Conservation (phyloP, 2,797 vertebrate genomes). For the Cossypha dichroa region DNA sequence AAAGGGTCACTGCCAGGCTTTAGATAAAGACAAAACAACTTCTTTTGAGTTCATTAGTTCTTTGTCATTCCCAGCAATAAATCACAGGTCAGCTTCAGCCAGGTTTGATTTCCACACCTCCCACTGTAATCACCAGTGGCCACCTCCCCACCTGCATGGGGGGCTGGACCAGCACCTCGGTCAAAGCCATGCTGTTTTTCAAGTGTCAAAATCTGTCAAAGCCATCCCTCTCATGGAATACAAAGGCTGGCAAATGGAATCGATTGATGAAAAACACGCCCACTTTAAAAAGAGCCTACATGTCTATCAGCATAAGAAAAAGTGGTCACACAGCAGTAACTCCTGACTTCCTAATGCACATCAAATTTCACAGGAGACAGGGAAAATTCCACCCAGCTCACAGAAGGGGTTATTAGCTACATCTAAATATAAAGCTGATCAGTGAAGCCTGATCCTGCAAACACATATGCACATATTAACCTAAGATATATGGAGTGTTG, state of each 20-base stretch:
- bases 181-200: background rate
- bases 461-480: background rate
- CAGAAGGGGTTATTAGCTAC: background rate
- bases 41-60: background rate
- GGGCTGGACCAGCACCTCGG: background rate
- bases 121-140: accelerated
- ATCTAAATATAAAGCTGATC: background rate
- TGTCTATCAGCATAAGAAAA: background rate
- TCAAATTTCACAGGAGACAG: background rate
- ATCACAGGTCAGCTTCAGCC: background rate
- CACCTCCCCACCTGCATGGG: background rate
- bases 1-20: background rate
- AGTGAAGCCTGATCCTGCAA: background rate
- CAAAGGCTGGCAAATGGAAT: background rate
- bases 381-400: background rate
- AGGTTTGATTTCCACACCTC: background rate
- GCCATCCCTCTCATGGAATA: too few species aligned
- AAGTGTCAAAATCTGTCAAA: background rate
- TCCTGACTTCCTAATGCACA: background rate
- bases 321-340: background rate
- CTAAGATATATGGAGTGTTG: background rate
- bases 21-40: background rate
- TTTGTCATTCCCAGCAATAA: background rate
- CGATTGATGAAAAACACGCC: background rate
- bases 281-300: background rate